Evolutionary conservation across 2,888 invertebrate genomes (phyloP).

Genomic region (Eupithecia centaureata): DNA sequence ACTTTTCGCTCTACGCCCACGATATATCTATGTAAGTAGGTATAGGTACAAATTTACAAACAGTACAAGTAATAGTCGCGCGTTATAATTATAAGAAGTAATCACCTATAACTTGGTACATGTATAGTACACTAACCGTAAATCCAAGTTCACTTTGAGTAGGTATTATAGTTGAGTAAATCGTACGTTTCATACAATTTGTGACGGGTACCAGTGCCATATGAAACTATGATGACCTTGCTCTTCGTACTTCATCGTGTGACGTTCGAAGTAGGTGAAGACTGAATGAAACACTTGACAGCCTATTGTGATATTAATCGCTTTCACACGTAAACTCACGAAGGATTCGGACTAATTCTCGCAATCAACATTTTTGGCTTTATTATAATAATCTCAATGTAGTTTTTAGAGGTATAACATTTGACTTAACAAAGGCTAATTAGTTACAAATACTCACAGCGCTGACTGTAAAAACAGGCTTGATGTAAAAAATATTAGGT

Average conservation of each 20-base stretch:
- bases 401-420: constrained; percentile 40
- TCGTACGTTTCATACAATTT: constrained; percentile 32
- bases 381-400: constrained; percentile 42
- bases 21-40: no score
- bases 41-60: no score
- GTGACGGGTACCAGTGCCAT: constrained; percentile 18
- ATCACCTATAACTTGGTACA: constrained; percentile 17
- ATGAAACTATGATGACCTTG: constrained; percentile 45
- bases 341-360: constrained; percentile 47
- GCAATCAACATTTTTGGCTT: constrained; percentile 46
- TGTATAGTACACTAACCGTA: constrained; percentile 39
- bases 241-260: constrained; percentile 46
- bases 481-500: constrained; percentile 27
- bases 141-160: constrained; percentile 48
- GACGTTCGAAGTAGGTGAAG: constrained; percentile 47
- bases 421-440: constrained; percentile 43
- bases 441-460: constrained; percentile 37
- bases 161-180: no score
- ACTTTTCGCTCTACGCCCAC: no score
- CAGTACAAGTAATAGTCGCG: no score
- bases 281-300: constrained; percentile 41
- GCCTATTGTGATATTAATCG: constrained; percentile 48
- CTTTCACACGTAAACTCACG: constrained; percentile 50
- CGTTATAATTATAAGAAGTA: background rate
- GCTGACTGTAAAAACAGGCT: constrained; percentile 31